Evolutionary conservation across 2,113 vertebrate species (phyloP).

Genomic region (Tursiops truncatus): DNA sequence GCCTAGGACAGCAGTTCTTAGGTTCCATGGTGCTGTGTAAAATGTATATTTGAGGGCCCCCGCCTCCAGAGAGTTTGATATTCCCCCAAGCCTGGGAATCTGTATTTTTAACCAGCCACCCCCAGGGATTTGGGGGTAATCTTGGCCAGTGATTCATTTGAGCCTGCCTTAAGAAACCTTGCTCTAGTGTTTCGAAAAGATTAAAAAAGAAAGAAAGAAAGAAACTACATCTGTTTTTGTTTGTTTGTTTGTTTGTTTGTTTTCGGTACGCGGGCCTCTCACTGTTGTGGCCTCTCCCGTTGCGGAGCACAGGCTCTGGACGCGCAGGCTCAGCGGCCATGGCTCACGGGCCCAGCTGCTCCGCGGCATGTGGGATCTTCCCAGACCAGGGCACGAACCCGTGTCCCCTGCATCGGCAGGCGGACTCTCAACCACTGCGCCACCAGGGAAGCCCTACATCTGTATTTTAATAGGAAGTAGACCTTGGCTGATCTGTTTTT

Average conservation of each 20-base stretch:
- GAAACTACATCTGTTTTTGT: not conserved
- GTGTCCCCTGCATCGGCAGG: too few relatives aligned
- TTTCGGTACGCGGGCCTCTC: too few relatives aligned
- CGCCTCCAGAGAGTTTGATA: not conserved
- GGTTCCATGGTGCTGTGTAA: too few relatives aligned
- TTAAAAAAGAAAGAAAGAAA: not conserved
- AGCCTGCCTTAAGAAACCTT: not conserved
- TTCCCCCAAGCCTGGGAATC: not conserved
- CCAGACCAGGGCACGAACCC: accelerated
- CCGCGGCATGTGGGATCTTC: too few relatives aligned
- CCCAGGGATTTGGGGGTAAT: not conserved
- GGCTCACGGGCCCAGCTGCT: too few relatives aligned
- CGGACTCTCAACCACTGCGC: too few relatives aligned
- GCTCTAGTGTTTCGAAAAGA: not conserved
- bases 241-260: too few relatives aligned
- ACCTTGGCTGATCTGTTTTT: not conserved
- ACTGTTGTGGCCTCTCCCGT: too few relatives aligned
- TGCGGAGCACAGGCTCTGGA: too few relatives aligned
- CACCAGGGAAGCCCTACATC: too few relatives aligned
- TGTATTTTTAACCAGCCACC: not conserved
- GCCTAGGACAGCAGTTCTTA: not conserved
- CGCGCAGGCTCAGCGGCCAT: too few relatives aligned
- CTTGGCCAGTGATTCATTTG: not conserved
- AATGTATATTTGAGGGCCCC: not conserved
- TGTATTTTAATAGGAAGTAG: not conserved